Evolutionary conservation across 2,113 vertebrate species (phyloP).

Genomic region (Pelusios castaneus): DNA sequence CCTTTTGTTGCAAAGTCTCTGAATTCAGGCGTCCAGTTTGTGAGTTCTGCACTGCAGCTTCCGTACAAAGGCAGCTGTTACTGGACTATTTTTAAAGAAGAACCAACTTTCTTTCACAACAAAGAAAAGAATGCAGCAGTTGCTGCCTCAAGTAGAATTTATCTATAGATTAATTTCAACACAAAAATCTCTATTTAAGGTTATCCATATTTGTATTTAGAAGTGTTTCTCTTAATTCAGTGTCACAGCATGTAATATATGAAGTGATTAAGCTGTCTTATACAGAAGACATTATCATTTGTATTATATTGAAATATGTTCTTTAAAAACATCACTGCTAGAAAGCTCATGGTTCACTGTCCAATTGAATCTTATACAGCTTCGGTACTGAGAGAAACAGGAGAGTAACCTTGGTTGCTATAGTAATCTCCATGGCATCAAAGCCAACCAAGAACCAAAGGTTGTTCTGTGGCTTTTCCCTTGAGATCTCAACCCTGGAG

Average conservation of each 20-base stretch:
- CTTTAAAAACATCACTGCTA: neutral
- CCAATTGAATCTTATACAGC: neutral
- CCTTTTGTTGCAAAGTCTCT: neutral
- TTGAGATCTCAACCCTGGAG: neutral
- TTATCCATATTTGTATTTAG: neutral
- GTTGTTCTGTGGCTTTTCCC: neutral
- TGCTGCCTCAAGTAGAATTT: neutral
- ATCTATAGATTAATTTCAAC: neutral
- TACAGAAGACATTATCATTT: neutral
- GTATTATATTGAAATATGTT: neutral
- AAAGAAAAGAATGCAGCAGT: neutral
- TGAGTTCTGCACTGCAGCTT: neutral
- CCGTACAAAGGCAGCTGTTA: neutral
- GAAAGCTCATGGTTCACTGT: neutral
- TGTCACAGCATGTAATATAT: neutral
- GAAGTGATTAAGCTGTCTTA: neutral
- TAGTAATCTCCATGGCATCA: neutral
- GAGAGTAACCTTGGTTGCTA: neutral
- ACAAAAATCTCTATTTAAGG: neutral
- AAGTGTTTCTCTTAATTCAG: conserved; percentile 15
- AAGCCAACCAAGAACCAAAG: neutral
- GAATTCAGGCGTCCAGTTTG: neutral
- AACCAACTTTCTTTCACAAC: neutral
- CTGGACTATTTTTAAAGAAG: neutral
- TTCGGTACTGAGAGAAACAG: neutral